These are phyloP conservation scores for Anser cygnoides DNA, from an alignment of 2,113 vertebrate species.

Conservation along the genomic window DNA sequence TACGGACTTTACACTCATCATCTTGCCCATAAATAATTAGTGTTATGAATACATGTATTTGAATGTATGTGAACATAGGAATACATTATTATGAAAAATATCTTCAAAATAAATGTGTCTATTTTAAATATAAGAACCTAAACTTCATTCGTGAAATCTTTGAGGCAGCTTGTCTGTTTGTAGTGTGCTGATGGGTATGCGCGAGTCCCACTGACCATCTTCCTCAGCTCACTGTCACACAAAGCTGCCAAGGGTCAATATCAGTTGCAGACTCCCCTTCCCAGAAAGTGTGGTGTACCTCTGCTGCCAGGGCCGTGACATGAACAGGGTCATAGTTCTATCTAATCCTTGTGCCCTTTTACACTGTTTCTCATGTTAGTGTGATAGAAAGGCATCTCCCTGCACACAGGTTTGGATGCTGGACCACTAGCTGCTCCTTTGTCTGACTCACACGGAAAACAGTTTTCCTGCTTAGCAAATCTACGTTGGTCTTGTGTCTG, in stretches of 20 bases:
- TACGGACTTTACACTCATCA: neutral
- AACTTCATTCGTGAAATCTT: neutral
- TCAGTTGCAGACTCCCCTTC: neutral
- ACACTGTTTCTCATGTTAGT: neutral
- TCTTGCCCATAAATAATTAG: neutral
- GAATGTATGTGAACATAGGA: neutral
- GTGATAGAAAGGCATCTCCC: neutral
- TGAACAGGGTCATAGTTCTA: neutral
- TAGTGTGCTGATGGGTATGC: neutral
- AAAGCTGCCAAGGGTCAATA: neutral
- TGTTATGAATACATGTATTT: neutral
- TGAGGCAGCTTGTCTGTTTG: neutral
- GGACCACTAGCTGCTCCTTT: neutral
- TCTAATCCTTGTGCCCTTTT: neutral
- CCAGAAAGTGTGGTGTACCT: neutral
- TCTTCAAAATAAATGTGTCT: neutral
- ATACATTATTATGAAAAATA: neutral
- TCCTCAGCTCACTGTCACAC: neutral
- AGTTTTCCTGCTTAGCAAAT: neutral
- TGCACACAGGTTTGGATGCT: neutral
- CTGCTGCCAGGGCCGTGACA: neutral
- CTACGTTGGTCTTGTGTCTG: accelerated
- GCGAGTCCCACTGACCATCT: neutral
- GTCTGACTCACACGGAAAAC: neutral
- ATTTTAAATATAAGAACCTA: neutral